phyloP scores from a whole-genome alignment of 2,113 vertebrate species.

The Pseudopodoces humilis region DNA sequence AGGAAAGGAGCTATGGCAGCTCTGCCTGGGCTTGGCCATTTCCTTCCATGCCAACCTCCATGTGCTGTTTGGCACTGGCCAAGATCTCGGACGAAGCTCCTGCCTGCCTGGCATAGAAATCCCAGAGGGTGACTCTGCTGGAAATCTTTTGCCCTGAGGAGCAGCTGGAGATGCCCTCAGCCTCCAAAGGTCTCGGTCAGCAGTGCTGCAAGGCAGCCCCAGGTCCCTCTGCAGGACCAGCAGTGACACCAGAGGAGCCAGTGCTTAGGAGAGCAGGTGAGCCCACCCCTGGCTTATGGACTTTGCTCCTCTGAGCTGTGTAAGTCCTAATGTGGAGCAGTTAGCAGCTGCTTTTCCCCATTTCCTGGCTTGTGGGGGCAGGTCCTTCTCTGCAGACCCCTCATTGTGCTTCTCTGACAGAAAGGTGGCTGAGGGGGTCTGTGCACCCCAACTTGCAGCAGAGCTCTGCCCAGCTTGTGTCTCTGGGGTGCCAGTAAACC shows the following conservation, averaged over 20 bases:
- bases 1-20: neutral
- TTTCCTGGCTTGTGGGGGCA: neutral
- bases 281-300: accelerated
- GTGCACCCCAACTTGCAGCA: neutral
- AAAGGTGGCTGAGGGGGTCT: neutral
- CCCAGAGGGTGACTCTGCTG: neutral
- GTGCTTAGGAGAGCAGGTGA: neutral
- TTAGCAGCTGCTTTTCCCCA: neutral
- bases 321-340: neutral
- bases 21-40: neutral
- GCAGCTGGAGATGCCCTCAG: neutral
- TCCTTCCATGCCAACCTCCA: neutral
- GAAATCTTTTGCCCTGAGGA: neutral
- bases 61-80: accelerated
- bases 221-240: neutral
- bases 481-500: neutral
- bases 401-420: neutral
- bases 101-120: neutral
- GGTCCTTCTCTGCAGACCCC: neutral
- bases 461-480: neutral
- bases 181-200: accelerated
- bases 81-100: neutral
- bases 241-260: accelerated
- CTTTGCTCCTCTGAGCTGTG: neutral
- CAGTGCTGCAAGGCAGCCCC: neutral